phyloP scores from a whole-genome alignment of 1,140 invertebrate genomes.

The Drosophila takahashii region DNA sequence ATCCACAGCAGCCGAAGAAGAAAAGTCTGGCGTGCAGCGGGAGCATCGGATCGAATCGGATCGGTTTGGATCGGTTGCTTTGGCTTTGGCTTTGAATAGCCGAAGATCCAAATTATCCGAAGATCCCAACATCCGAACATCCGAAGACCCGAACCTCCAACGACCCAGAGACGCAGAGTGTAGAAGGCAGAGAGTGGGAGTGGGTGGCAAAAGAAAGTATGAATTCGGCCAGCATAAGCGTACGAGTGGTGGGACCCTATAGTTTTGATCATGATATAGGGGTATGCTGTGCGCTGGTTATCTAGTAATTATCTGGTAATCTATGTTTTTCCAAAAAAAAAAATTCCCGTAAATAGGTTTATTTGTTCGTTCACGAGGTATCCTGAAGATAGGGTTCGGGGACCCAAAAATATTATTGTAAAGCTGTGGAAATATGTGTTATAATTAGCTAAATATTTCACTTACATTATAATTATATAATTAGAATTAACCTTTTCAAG shows the following conservation, averaged over 20 bases:
- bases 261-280: not conserved
- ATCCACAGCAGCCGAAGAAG: constrained; percentile 25
- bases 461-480: too few species aligned
- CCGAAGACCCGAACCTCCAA: constrained; percentile 21
- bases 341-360: too few species aligned
- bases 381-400: too few species aligned
- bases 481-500: too few species aligned
- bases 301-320: not conserved
- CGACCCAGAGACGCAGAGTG: constrained; percentile 30
- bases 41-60: constrained; percentile 45
- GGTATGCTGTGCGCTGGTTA: not conserved
- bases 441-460: too few species aligned
- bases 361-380: too few species aligned
- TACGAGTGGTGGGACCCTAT: constrained; percentile 14
- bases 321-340: too few species aligned
- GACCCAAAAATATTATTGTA: too few species aligned
- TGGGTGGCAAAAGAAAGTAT: constrained; percentile 72
- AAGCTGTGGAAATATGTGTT: too few species aligned
- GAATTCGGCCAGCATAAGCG: constrained; percentile 62
- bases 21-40: constrained; percentile 48
- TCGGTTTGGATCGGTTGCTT: constrained; percentile 21
- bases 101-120: constrained; percentile 30
- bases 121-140: constrained; percentile 26
- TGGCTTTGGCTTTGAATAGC: constrained; percentile 1
- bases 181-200: constrained; percentile 42